A percentile compares a stretch with the other conserved stretches of the same genome.
Conservation (phyloP, 2,113 vertebrate species). For the Ceuthmochares aereus region DNA sequence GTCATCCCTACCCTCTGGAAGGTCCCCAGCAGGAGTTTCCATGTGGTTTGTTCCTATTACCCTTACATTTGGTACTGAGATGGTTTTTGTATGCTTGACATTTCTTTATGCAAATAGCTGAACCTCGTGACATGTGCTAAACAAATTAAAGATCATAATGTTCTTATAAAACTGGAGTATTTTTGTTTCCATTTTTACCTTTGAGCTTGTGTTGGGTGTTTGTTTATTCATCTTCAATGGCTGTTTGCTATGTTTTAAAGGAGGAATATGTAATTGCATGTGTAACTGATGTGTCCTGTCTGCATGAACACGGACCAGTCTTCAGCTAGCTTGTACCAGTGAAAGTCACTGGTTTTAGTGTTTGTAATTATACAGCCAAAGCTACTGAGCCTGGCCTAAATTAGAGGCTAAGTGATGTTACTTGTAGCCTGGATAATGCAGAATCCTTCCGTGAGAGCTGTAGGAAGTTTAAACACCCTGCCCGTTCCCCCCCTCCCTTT, state of each 20-base stretch:
- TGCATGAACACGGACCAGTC: background rate
- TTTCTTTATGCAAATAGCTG: conserved; percentile 23
- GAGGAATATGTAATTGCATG: background rate
- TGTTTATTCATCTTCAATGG: background rate
- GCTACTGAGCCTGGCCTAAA: background rate
- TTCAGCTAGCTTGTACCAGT: background rate
- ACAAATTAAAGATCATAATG: background rate
- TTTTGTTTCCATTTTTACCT: background rate
- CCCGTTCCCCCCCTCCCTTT: fast-evolving
- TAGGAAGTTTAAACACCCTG: background rate
- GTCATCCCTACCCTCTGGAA: background rate
- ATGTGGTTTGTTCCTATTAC: background rate
- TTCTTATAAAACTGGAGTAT: background rate
- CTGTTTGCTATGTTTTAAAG: background rate
- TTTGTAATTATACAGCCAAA: background rate
- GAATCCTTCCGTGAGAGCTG: background rate
- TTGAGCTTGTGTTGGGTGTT: background rate
- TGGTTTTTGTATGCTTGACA: background rate
- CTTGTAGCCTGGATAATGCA: background rate
- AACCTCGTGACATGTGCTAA: background rate
- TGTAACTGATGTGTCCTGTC: background rate
- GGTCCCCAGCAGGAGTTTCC: background rate
- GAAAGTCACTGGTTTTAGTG: background rate
- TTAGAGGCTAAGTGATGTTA: background rate
- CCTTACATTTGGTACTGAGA: background rate